Conservation (phyloP, 2,113 vertebrate species). For the Microtus pennsylvanicus region DNA sequence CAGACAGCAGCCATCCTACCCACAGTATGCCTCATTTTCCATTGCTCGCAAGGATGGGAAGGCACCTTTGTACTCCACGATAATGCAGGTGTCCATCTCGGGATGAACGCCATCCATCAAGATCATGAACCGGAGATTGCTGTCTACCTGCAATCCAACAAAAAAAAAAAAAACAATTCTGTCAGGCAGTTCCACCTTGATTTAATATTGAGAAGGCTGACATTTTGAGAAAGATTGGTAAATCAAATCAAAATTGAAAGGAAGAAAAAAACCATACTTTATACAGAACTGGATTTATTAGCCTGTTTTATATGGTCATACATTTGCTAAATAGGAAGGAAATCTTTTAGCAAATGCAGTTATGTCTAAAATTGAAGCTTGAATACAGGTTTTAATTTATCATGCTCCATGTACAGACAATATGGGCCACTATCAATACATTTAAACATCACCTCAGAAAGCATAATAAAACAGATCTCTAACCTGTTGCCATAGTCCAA, state of each 20-base stretch:
- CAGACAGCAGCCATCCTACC: neutral
- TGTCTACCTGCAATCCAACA: slow-evolving; percentile 83
- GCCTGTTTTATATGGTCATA: neutral
- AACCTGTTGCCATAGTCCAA: slow-evolving; percentile 90
- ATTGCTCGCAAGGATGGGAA: neutral
- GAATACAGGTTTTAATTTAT: neutral
- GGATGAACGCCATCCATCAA: slow-evolving; percentile 91
- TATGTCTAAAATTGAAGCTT: neutral
- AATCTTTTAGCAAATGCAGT: neutral
- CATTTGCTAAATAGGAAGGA: neutral
- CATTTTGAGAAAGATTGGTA: neutral
- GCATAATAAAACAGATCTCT: neutral
- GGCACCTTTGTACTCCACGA: slow-evolving; percentile 91
- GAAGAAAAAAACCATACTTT: neutral
- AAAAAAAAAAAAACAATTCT: neutral
- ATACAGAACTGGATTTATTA: neutral
- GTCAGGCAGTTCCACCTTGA: neutral
- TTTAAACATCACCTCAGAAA: neutral
- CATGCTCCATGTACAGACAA: neutral
- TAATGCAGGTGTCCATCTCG: slow-evolving; percentile 92
- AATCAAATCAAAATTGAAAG: neutral
- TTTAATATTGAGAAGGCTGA: neutral
- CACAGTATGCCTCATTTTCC: neutral
- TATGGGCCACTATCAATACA: neutral
- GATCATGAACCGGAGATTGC: slow-evolving; percentile 90